These are phyloP conservation scores for Clarias platycephalus DNA, from an alignment of 2,797 vertebrate species.

Conservation along the genomic window DNA sequence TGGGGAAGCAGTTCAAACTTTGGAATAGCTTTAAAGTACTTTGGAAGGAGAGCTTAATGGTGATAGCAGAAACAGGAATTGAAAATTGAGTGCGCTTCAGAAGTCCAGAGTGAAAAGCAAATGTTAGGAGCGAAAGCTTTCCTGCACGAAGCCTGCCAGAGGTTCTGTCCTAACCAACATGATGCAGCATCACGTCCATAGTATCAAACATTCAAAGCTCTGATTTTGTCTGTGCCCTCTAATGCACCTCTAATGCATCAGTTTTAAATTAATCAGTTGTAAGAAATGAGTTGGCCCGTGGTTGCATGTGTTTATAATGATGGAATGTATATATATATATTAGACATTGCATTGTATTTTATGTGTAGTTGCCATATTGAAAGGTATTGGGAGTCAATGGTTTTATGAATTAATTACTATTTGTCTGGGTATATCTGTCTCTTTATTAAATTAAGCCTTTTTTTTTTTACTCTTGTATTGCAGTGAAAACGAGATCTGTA, in stretches of 20 bases:
- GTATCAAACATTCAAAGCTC: background rate
- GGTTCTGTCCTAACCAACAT: background rate
- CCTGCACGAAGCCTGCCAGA: conserved; percentile 6
- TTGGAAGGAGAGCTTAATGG: conserved; percentile 42
- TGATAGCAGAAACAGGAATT: conserved; percentile 54
- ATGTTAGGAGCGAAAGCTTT: conserved; percentile 8
- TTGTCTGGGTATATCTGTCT: background rate
- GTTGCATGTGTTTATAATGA: background rate
- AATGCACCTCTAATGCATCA: background rate
- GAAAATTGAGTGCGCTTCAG: conserved; percentile 38
- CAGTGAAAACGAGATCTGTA: background rate
- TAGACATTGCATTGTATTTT: background rate
- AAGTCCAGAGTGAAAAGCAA: conserved; percentile 29
- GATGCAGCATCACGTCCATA: background rate
- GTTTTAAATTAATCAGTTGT: background rate
- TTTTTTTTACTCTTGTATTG: background rate
- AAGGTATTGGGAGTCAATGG: background rate
- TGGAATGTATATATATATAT: no score
- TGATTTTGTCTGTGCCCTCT: background rate
- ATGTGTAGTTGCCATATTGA: background rate
- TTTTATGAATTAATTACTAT: background rate
- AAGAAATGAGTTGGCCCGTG: background rate
- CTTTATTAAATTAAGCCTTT: no score
- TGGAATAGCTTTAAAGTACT: conserved; percentile 51
- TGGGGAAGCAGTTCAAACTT: conserved; percentile 50